phyloP scores from a whole-genome alignment of 1,140 invertebrate species.

The Heliconius himera region DNA sequence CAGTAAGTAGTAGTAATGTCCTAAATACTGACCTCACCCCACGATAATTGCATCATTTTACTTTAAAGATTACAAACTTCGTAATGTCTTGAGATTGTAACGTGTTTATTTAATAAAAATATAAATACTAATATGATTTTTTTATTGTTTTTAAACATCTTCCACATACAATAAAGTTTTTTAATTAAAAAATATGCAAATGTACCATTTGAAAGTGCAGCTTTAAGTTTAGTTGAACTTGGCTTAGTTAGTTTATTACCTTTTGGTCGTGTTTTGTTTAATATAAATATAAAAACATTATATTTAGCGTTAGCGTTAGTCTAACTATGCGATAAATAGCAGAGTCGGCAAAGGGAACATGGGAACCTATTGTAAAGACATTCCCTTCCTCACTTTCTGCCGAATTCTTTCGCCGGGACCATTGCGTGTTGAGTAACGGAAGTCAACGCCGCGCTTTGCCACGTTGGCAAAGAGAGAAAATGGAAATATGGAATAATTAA shows the following conservation, averaged over 20 bases:
- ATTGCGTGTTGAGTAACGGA: background rate
- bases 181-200: too few relatives aligned
- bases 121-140: background rate
- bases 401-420: background rate
- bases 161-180: too few relatives aligned
- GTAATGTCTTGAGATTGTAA: background rate
- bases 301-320: too few relatives aligned
- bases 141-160: too few relatives aligned
- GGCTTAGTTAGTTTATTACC: too few relatives aligned
- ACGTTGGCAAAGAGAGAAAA: background rate
- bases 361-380: background rate
- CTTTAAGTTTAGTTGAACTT: too few relatives aligned
- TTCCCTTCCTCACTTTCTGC: background rate
- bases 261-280: too few relatives aligned
- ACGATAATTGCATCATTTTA: constrained; percentile 4
- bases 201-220: too few relatives aligned
- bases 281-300: too few relatives aligned
- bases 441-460: background rate
- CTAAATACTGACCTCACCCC: background rate
- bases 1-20: background rate
- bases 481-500: background rate
- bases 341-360: too few relatives aligned
- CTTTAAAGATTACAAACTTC: background rate
- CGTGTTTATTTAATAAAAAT: background rate
- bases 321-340: too few relatives aligned